These are phyloP conservation scores for Scaptomyza tumidula DNA, from an alignment of 2,888 invertebrate species.

Conservation along the genomic window DNA sequence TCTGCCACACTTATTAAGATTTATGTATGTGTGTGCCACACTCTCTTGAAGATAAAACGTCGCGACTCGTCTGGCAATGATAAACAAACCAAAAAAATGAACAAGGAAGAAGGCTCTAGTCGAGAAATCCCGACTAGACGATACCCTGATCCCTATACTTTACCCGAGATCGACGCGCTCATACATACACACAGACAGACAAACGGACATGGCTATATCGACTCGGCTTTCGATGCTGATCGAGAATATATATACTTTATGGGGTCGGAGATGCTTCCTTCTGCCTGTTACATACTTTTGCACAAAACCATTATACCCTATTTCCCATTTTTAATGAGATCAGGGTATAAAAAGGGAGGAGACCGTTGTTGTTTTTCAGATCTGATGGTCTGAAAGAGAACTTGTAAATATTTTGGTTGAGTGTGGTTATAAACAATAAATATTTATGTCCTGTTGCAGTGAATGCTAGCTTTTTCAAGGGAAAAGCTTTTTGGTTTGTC, in stretches of 20 bases:
- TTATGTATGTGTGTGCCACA: slow-evolving; percentile 47
- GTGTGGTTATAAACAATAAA: slow-evolving; percentile 57
- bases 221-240: too few relatives aligned
- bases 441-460: slow-evolving; percentile 55
- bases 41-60: slow-evolving; percentile 7
- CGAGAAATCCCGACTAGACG: too few relatives aligned
- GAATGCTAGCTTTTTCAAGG: slow-evolving; percentile 7
- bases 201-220: too few relatives aligned
- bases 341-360: slow-evolving; percentile 1
- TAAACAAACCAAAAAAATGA: slow-evolving; percentile 25
- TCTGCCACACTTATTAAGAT: slow-evolving; percentile 52
- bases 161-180: too few relatives aligned
- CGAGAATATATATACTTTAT: too few relatives aligned
- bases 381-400: slow-evolving; percentile 17
- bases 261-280: too few relatives aligned
- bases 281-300: too few relatives aligned
- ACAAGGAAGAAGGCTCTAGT: too few relatives aligned
- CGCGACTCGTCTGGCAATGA: slow-evolving; percentile 12
- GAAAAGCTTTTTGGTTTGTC: neutral
- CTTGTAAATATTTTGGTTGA: slow-evolving; percentile 64
- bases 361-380: slow-evolving; percentile 8
- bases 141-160: too few relatives aligned
- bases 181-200: too few relatives aligned
- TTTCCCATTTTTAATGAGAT: too few relatives aligned
- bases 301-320: too few relatives aligned